Conservation (phyloP, 2,888 invertebrate genomes). For the Ophion ellenae region DNA sequence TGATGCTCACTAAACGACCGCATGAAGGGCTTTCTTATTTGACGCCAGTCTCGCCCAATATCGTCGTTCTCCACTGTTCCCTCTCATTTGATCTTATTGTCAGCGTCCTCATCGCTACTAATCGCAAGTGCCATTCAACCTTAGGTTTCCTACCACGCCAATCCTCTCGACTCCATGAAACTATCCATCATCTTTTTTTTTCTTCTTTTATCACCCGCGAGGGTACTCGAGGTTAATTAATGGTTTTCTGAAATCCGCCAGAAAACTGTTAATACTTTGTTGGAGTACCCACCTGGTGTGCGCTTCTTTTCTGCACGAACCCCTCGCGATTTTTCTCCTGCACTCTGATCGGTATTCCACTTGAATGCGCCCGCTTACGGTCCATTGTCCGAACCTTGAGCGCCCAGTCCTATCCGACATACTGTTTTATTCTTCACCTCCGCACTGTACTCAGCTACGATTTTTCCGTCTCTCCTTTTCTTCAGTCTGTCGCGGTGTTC, state of each 20-base stretch:
- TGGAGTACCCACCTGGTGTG: conserved; percentile 29
- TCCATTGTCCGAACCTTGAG: conserved; percentile 50
- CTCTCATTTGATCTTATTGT: conserved; percentile 6
- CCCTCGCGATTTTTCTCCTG: conserved; percentile 67
- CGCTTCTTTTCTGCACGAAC: conserved; percentile 18
- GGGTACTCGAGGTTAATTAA: conserved; percentile 54
- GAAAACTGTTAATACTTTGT: conserved; percentile 50
- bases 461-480: conserved; percentile 5
- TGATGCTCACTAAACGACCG: neutral
- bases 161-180: neutral
- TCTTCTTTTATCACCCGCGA: conserved; percentile 3
- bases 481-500: neutral
- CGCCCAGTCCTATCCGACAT: conserved; percentile 33
- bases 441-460: neutral
- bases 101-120: conserved; percentile 15
- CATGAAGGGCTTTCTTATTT: neutral
- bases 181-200: conserved; percentile 1
- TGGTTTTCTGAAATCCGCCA: conserved; percentile 47
- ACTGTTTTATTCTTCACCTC: conserved; percentile 26
- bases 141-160: neutral
- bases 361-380: conserved; percentile 41
- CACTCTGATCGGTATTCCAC: conserved; percentile 29
- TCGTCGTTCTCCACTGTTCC: conserved; percentile 25
- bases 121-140: conserved; percentile 5
- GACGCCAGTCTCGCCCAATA: conserved; percentile 18